phyloP scores from a whole-genome alignment of 2,888 invertebrate species.

The Choreutis nemorana region DNA sequence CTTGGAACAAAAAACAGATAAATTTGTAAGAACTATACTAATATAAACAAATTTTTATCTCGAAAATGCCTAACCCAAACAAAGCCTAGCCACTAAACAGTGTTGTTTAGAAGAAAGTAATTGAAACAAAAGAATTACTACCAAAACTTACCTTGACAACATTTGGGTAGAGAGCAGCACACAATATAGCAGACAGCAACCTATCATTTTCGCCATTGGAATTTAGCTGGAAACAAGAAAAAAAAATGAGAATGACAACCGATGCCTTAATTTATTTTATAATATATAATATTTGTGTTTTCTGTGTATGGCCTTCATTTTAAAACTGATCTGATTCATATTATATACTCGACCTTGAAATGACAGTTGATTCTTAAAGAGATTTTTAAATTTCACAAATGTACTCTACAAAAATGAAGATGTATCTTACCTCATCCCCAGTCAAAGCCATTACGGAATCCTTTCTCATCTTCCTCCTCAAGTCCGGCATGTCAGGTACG shows the following conservation, averaged over 20 bases:
- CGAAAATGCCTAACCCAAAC: too few relatives aligned
- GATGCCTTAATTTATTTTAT: background rate
- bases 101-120: too few relatives aligned
- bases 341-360: too few relatives aligned
- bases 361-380: background rate
- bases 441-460: constrained; percentile 74
- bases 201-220: constrained; percentile 77
- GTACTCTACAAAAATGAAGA: constrained; percentile 10
- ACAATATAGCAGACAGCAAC: constrained; percentile 83
- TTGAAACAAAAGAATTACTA: too few relatives aligned
- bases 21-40: too few relatives aligned
- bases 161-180: constrained; percentile 93
- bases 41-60: too few relatives aligned
- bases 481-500: constrained; percentile 71
- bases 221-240: constrained; percentile 67
- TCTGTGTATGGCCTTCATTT: background rate
- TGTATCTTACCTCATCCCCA: constrained; percentile 58
- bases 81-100: too few relatives aligned
- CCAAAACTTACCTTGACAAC: constrained; percentile 82
- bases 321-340: background rate
- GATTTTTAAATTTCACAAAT: constrained; percentile 11
- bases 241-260: background rate
- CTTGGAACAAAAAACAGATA: too few relatives aligned
- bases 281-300: background rate
- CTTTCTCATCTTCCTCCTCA: constrained; percentile 56